A percentile compares a stretch with the other conserved stretches of the same genome.
Conservation (phyloP, 1,140 invertebrate genomes). For the Microvelia longipes region DNA sequence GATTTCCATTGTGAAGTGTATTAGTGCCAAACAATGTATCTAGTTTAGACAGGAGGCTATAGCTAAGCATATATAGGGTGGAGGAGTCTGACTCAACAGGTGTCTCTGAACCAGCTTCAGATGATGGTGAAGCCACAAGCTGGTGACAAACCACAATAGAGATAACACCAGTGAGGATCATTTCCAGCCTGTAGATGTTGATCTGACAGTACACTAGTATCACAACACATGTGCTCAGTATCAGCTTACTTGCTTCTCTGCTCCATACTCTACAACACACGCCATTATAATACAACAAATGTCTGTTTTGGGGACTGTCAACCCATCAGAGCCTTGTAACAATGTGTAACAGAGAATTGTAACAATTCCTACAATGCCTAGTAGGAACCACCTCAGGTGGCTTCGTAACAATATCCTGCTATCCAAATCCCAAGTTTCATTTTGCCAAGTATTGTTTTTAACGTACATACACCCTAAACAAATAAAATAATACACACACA, state of each 20-base stretch:
- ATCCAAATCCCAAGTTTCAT: slow-evolving; percentile 15
- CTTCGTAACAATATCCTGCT: neutral
- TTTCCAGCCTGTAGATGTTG: slow-evolving; percentile 31
- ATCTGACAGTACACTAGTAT: slow-evolving; percentile 14
- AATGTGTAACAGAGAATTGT: slow-evolving; percentile 19
- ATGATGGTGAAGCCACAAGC: neutral
- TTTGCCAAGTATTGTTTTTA: slow-evolving; percentile 29
- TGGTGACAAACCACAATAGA: slow-evolving; percentile 18
- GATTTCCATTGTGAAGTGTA: too few species aligned
- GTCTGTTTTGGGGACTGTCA: too few species aligned
- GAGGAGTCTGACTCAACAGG: too few species aligned
- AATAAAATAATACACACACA: too few species aligned
- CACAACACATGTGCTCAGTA: slow-evolving; percentile 9
- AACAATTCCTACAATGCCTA: neutral
- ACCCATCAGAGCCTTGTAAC: neutral
- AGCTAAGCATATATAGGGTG: too few species aligned
- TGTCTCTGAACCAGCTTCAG: too few species aligned
- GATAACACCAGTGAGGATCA: slow-evolving; percentile 23
- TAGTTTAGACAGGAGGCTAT: too few species aligned
- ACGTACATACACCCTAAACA: too few species aligned
- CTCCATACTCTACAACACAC: slow-evolving; percentile 22
- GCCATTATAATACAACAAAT: slow-evolving; percentile 12
- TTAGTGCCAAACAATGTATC: too few species aligned
- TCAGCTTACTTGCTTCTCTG: slow-evolving; percentile 6
- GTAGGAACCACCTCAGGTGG: neutral